Evolutionary conservation across 1,140 invertebrate genomes (phyloP), one percentile per base, ranked within the genome.

Genomic region (Habropoda laboriosa): DNA sequence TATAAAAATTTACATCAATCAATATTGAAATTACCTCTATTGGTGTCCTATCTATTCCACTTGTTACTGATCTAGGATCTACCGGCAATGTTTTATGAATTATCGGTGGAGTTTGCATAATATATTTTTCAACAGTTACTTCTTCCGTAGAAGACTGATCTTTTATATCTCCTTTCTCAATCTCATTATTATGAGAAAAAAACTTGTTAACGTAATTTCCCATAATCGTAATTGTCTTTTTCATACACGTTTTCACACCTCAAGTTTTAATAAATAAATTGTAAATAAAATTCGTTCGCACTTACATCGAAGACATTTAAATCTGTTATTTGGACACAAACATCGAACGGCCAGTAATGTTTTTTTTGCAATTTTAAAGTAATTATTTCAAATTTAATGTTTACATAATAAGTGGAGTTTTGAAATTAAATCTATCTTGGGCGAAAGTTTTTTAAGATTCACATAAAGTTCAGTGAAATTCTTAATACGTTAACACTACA

Each of bases 11-110:
- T 73, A 66, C 45, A 49, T 61, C 0, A 57, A 68, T 66, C 27
- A 38, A 49, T 57, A 5, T 30, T 40, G 21, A 75, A 71, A 60
- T 79, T 87, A 90, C 90, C 81, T 91, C 85, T 47, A 92, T 91
- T 16, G 91, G 91, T 16, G 91, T 92, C 49, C 91, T 86, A 24
- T n/a, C n/a, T 68, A 92, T 91, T 60, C 87, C 90, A 55, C 74
- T 10, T 47, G 88, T 85, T 24, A 82, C 78, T 47, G 91, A 92
- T 79, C 91, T 88, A 6, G 91, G 91, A 86, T 92, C 91, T 35
- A 67, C 45, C 12, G 75, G 16, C 1, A 89, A 35, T 57, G 67
- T 84, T 86, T 77, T 87, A 32, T 80, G 71, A 38, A 68, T 70
- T 51, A 83, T 68, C 32, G 82, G 80, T n/a, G 91, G 89, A 38